Conservation (phyloP, 2,797 vertebrate genomes). For the Sebastolobus alascanus region DNA sequence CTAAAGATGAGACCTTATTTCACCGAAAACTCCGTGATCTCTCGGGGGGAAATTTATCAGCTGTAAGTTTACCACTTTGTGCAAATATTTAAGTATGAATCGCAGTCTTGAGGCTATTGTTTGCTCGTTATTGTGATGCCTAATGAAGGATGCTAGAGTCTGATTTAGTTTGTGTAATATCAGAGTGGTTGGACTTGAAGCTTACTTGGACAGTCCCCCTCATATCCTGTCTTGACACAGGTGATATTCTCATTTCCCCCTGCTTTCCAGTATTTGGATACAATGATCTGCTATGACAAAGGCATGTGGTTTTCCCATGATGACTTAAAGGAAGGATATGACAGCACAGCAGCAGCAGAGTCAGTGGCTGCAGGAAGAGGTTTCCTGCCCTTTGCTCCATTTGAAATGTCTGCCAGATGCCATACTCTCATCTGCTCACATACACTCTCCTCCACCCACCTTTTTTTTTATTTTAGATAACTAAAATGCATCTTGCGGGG, state of each 20-base stretch:
- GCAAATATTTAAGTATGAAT: background rate
- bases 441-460: constrained; percentile 3
- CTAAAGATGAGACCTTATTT: constrained; percentile 88
- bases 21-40: constrained; percentile 89
- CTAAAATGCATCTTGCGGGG: constrained; percentile 13
- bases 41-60: constrained; percentile 88
- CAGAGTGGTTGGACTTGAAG: background rate
- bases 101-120: background rate
- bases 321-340: constrained; percentile 60
- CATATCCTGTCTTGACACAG: background rate
- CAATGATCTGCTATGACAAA: constrained; percentile 1
- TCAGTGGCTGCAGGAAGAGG: constrained; percentile 14
- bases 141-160: background rate
- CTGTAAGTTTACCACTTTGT: constrained; percentile 86
- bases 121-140: background rate
- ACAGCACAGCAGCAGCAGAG: background rate
- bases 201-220: background rate
- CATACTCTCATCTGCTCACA: constrained; percentile 33
- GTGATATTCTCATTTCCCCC: background rate
- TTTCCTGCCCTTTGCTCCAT: constrained; percentile 46
- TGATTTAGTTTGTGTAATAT: background rate
- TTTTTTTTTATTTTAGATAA: background rate
- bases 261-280: background rate
- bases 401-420: constrained; percentile 46
- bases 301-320: constrained; percentile 45